Evolutionary conservation across 2,797 vertebrate species (phyloP).

Genomic region (Anguilla megastoma): DNA sequence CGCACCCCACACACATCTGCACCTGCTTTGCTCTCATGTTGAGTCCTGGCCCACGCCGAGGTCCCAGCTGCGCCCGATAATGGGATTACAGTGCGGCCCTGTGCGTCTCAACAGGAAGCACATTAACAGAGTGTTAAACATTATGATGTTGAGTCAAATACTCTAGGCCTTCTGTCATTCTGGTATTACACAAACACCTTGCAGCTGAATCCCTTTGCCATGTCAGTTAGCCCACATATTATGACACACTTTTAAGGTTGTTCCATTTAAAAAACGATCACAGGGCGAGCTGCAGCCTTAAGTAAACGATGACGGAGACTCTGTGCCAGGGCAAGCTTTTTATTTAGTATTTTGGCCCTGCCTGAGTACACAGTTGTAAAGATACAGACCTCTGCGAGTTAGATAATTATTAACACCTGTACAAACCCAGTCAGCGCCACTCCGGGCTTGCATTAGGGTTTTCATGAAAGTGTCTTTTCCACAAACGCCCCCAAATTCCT

Average conservation of each 20-base stretch:
- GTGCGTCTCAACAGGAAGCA: neutral
- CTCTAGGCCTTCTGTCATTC: neutral
- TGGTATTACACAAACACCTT: neutral
- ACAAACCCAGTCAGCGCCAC: neutral
- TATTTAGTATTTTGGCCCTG: neutral
- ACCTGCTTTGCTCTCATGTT: neutral
- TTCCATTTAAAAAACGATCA: neutral
- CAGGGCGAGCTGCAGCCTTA: neutral
- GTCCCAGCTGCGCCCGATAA: constrained; percentile 15
- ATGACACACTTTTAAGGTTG: neutral
- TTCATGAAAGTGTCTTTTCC: neutral
- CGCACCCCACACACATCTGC: constrained; percentile 10
- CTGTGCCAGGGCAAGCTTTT: neutral
- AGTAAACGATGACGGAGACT: neutral
- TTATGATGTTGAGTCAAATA: neutral
- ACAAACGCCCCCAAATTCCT: constrained; percentile 2
- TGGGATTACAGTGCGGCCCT: neutral
- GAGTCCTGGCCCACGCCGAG: neutral
- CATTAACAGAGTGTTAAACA: neutral
- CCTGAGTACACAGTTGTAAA: constrained; percentile 7
- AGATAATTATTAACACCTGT: constrained; percentile 38
- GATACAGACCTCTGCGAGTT: neutral
- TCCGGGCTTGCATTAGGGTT: neutral
- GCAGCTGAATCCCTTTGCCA: neutral
- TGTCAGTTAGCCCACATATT: neutral